Evolutionary conservation across 2,888 invertebrate species (phyloP).

Genomic region (Scaptomyza flava): DNA sequence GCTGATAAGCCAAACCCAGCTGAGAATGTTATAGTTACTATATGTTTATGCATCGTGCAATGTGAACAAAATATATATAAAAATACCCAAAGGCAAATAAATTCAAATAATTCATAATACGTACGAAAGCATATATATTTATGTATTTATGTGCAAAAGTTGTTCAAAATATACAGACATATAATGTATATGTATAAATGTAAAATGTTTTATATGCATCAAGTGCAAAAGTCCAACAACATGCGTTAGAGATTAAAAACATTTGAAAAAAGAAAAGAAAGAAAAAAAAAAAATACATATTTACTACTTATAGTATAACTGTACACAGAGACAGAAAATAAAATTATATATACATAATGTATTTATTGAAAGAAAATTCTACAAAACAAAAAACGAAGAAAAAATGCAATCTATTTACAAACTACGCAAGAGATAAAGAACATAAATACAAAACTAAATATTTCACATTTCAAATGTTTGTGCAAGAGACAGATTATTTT

Average conservation of each 20-base stretch:
- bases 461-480: slow-evolving; percentile 17
- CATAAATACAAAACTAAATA: slow-evolving; percentile 44
- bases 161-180: slow-evolving; percentile 22
- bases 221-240: slow-evolving; percentile 69
- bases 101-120: too few species aligned
- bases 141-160: slow-evolving; percentile 9
- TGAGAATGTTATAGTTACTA: slow-evolving; percentile 26
- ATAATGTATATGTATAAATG: slow-evolving; percentile 28
- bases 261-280: slow-evolving; percentile 3
- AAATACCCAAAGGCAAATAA: slow-evolving; percentile 9
- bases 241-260: slow-evolving; percentile 34
- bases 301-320: background rate
- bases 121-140: too few species aligned
- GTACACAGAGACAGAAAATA: slow-evolving; percentile 3
- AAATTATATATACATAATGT: slow-evolving; percentile 29
- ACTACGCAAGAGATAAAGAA: slow-evolving; percentile 16
- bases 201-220: slow-evolving; percentile 21
- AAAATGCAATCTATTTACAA: slow-evolving; percentile 70
- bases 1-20: slow-evolving; percentile 55
- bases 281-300: background rate
- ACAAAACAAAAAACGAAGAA: slow-evolving; percentile 31
- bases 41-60: slow-evolving; percentile 13
- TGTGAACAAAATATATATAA: background rate
- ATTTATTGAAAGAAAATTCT: slow-evolving; percentile 63
- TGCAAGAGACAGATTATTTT: slow-evolving; percentile 22